phyloP scores from a whole-genome alignment of 1,140 invertebrate species.

The Zaprionus vittiger region DNA sequence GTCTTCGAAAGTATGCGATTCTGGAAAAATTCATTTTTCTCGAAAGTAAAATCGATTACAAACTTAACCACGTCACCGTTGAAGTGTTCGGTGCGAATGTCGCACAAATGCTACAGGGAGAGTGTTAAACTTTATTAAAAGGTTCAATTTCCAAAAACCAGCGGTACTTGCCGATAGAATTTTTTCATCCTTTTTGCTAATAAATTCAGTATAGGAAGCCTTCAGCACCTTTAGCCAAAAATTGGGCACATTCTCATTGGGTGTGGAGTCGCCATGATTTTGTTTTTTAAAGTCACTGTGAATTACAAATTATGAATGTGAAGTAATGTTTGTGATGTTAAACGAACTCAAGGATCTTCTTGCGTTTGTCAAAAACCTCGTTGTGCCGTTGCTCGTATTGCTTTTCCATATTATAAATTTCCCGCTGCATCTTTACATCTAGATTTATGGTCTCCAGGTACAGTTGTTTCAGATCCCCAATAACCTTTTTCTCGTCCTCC shows the following conservation, averaged over 20 bases:
- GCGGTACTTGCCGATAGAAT: conserved; percentile 87
- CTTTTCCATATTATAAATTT: conserved; percentile 94
- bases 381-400: conserved; percentile 88
- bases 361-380: conserved; percentile 74
- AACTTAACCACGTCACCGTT: conserved; percentile 86
- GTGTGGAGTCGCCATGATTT: conserved; percentile 55
- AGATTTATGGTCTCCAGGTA: conserved; percentile 92
- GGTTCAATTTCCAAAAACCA: background rate
- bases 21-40: conserved; percentile 94
- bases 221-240: conserved; percentile 98
- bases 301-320: background rate
- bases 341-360: conserved; percentile 71
- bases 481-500: conserved; percentile 89
- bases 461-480: conserved; percentile 94
- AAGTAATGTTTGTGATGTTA: background rate
- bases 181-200: conserved; percentile 93
- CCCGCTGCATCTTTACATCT: conserved; percentile 94
- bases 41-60: conserved; percentile 94
- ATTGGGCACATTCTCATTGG: conserved; percentile 89
- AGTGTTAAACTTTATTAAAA: too few relatives aligned
- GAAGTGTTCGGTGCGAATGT: conserved; percentile 64
- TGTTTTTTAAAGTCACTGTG: conserved; percentile 63
- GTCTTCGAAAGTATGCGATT: conserved; percentile 94
- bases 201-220: conserved; percentile 89
- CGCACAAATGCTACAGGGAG: conserved; percentile 39